Base-by-base conservation (phyloP, 2,797 vertebrate genomes). In the Carapus acus region DNA sequence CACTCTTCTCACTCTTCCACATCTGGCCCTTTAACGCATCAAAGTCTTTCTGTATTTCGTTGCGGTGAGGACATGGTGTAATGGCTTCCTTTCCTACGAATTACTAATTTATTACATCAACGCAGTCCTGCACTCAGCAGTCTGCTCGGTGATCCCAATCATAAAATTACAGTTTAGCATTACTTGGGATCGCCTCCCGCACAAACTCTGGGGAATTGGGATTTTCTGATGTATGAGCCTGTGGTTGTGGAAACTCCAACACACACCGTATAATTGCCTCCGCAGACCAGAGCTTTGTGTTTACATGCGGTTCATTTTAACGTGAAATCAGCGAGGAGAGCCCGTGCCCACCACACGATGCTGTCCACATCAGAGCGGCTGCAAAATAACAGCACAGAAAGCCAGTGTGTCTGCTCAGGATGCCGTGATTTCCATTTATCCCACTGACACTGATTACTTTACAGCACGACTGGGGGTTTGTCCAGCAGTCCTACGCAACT, bases 211-310 rank as follows among this genome's bases (percentile, higher is more conserved):
- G 67, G 49, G 37, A 74, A 67, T 64, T 34, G 8, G 36, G 48
- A 71, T 71, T 70, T 49, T 22, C 46, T 41, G 54, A 67, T 67
- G 52, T 62, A 60, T 58, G 49, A 66, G 51, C 20, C 49, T 51
- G 54, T 55, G 56, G 59, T 72, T 37, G 59, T 69, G 74, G 68
- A 78, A 79, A 76, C 46, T 66, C 20, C 29, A 34, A 49, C 49
- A 29, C 17, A 54, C 46, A 39, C 49, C 60, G 47, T 66, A 18
- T 68, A 71, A 65, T 54, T 70, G 20, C 63, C 49, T 60, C 54
- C 36, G 58, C 64, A 50, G 55, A 15, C 34, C 21, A 42, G 43
- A 34, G 20, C 33, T 7, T 43, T 58, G 67, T 67, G 38, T 62
- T 65, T 43, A 37, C 13, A 20, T 43, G 18, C 39, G 41, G 22